These are phyloP conservation scores for Ophioninae sp. DNA, from an alignment of 2,888 invertebrate genomes.

Conservation along the genomic window DNA sequence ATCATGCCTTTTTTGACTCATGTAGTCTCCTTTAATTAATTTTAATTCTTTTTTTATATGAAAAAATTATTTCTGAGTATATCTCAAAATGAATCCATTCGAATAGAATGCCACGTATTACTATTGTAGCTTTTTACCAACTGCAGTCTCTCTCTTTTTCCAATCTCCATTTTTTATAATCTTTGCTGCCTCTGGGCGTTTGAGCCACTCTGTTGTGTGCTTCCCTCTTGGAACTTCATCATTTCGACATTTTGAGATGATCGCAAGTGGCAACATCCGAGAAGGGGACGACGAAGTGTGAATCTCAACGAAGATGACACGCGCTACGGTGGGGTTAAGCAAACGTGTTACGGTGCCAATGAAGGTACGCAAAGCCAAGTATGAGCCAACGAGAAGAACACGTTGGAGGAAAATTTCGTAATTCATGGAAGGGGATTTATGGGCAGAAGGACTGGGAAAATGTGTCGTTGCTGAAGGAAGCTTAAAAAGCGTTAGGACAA, in stretches of 20 bases:
- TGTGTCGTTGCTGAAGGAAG: constrained; percentile 26
- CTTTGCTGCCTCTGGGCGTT: not conserved
- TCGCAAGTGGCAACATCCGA: constrained; percentile 15
- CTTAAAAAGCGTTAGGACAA: constrained; percentile 52
- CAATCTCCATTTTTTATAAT: not conserved
- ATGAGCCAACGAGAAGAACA: constrained; percentile 11
- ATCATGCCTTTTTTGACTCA: too few species aligned
- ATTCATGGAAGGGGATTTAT: constrained; percentile 40
- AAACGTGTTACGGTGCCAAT: constrained; percentile 51
- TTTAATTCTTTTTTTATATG: too few species aligned
- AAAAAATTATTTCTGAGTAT: too few species aligned
- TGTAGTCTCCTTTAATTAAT: too few species aligned
- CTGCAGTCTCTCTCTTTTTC: constrained; percentile 5
- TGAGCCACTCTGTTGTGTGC: not conserved
- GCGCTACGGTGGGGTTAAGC: constrained; percentile 19
- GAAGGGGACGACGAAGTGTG: constrained; percentile 15
- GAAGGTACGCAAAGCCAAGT: constrained; percentile 48
- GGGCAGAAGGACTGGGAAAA: constrained; percentile 24
- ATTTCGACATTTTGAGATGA: constrained; percentile 42
- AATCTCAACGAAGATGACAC: constrained; percentile 32
- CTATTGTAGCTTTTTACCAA: constrained; percentile 25
- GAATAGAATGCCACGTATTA: not conserved
- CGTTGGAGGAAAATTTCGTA: constrained; percentile 22
- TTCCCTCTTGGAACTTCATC: constrained; percentile 24
- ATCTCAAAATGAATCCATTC: not conserved